phyloP scores from a whole-genome alignment of 2,797 vertebrate species.

The Ctenopoma kingsleyae region DNA sequence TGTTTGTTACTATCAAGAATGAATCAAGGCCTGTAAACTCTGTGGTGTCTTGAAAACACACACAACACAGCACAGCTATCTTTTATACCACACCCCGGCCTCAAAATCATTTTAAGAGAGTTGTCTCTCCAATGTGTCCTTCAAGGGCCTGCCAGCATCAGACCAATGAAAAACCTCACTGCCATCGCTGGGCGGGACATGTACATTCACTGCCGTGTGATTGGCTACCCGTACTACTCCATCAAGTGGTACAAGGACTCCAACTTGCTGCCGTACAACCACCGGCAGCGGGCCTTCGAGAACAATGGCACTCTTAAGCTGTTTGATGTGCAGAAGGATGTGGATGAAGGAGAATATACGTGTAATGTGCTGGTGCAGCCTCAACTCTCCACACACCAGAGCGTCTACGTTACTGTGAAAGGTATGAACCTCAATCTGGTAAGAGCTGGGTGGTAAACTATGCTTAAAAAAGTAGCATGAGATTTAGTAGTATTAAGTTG shows the following conservation, averaged over 20 bases:
- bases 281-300: slow-evolving; percentile 98
- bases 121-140: slow-evolving; percentile 83
- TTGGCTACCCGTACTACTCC: slow-evolving; percentile 98
- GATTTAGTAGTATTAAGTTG: too few relatives aligned
- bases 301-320: slow-evolving; percentile 97
- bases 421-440: slow-evolving; percentile 80
- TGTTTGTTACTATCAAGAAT: slow-evolving; percentile 43
- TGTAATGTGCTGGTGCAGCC: slow-evolving; percentile 97
- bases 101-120: slow-evolving; percentile 90
- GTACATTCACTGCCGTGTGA: slow-evolving; percentile 98
- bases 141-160: slow-evolving; percentile 95
- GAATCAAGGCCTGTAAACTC: slow-evolving; percentile 71
- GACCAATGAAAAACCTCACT: slow-evolving; percentile 99
- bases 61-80: slow-evolving; percentile 66
- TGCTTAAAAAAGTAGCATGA: slow-evolving; percentile 1
- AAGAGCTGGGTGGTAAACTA: background rate
- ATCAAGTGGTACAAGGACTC: slow-evolving; percentile 99
- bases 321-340: slow-evolving; percentile 95
- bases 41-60: slow-evolving; percentile 73
- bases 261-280: slow-evolving; percentile 97
- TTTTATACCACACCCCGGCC: slow-evolving; percentile 56
- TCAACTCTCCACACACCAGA: slow-evolving; percentile 96
- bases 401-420: slow-evolving; percentile 97
- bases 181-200: slow-evolving; percentile 98
- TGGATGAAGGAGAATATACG: slow-evolving; percentile 96